These are phyloP conservation scores for Spicauda simplicius DNA, from an alignment of 2,888 invertebrate species.

Conservation along the genomic window DNA sequence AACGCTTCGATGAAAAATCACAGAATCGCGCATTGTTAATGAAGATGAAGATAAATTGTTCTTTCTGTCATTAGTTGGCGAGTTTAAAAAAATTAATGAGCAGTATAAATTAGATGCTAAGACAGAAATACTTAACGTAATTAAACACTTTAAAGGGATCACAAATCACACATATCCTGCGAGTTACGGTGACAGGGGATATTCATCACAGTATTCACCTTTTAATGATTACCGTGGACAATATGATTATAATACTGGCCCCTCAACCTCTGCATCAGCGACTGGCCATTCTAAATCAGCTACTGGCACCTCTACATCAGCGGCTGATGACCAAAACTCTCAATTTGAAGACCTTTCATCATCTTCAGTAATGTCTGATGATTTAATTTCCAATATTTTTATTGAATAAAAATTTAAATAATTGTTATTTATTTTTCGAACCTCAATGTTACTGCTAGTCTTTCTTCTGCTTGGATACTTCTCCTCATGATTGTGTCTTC, in stretches of 20 bases:
- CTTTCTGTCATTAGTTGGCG: no score
- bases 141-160: no score
- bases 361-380: conserved; percentile 43
- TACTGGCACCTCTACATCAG: conserved; percentile 39
- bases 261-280: no score
- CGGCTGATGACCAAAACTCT: conserved; percentile 41
- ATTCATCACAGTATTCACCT: no score
- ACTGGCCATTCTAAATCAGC: no score
- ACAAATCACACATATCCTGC: no score
- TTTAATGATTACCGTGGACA: no score
- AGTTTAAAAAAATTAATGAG: no score
- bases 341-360: conserved; percentile 44
- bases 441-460: conserved; percentile 43
- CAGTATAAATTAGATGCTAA: no score
- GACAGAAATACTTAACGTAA: no score
- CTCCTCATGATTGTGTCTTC: conserved; percentile 39
- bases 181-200: no score
- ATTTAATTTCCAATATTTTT: conserved; percentile 41
- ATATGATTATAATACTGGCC: no score
- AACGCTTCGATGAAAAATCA: conserved; percentile 39
- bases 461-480: conserved; percentile 30
- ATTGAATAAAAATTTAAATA: conserved; percentile 20
- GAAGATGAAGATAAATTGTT: conserved; percentile 36
- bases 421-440: conserved; percentile 37
- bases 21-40: conserved; percentile 39